These are phyloP conservation scores for Thecophora atra DNA, from an alignment of 2,888 invertebrate species.

Conservation along the genomic window DNA sequence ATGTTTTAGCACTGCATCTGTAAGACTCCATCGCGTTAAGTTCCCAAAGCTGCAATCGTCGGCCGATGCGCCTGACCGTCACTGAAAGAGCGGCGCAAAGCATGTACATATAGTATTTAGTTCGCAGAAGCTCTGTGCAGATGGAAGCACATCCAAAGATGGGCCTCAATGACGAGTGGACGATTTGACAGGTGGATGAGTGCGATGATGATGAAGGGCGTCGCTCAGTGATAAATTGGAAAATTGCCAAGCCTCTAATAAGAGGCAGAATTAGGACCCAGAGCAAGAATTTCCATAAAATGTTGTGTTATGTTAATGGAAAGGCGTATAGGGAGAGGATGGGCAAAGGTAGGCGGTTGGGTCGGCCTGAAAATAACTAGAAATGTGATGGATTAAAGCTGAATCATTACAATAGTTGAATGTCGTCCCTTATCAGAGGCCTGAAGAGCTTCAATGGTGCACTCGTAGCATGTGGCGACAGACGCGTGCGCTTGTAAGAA, in stretches of 20 bases:
- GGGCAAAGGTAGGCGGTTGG: background rate
- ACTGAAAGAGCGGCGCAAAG: background rate
- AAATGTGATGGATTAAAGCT: too few species aligned
- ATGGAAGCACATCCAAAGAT: background rate
- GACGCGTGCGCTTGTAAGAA: too few species aligned
- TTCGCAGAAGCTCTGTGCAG: background rate
- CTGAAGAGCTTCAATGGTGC: too few species aligned
- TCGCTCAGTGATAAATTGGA: slow-evolving; percentile 21
- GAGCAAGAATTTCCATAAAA: background rate
- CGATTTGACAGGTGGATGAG: background rate
- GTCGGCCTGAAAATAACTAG: too few species aligned
- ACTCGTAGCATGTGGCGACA: too few species aligned
- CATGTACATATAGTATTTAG: background rate
- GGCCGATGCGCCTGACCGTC: background rate
- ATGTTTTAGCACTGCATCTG: background rate
- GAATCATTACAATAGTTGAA: too few species aligned
- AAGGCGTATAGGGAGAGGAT: background rate
- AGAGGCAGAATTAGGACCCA: background rate
- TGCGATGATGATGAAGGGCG: slow-evolving; percentile 8
- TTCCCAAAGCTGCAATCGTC: background rate
- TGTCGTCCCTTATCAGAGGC: too few species aligned
- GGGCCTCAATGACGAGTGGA: slow-evolving; percentile 12
- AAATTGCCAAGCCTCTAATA: slow-evolving; percentile 15
- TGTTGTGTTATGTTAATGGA: background rate
- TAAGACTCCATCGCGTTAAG: background rate